These are phyloP conservation scores for Pterophyllum scalare DNA, from an alignment of 2,113 vertebrate genomes.

Conservation along the genomic window DNA sequence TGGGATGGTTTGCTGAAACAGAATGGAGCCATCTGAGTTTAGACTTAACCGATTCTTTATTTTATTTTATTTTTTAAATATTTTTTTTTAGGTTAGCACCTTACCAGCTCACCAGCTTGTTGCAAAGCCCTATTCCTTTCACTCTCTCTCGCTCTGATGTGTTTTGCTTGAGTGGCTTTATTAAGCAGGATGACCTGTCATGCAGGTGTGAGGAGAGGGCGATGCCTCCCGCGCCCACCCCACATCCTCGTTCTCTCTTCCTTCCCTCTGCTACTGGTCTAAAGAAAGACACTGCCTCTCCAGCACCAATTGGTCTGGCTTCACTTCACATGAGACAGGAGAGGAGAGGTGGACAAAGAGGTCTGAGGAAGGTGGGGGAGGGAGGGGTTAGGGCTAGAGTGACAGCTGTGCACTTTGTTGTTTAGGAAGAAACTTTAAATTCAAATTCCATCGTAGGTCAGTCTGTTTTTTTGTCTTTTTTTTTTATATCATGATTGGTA, in stretches of 20 bases:
- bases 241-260: conserved; percentile 23
- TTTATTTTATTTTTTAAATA: background rate
- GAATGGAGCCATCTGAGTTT: conserved; percentile 22
- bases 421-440: conserved; percentile 58
- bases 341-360: conserved; percentile 43
- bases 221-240: conserved; percentile 46
- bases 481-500: conserved; percentile 60
- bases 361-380: conserved; percentile 19
- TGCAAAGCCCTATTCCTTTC: background rate
- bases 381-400: background rate
- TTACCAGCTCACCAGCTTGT: background rate
- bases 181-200: conserved; percentile 74
- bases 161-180: conserved; percentile 67
- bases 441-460: conserved; percentile 50
- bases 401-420: conserved; percentile 10
- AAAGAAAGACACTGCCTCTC: conserved; percentile 49
- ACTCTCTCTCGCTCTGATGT: conserved; percentile 7
- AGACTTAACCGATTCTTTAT: background rate
- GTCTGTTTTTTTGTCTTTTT: conserved; percentile 39
- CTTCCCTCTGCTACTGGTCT: conserved; percentile 19
- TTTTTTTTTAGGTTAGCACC: conserved; percentile 9
- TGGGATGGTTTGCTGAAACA: conserved; percentile 9
- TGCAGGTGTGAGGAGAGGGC: conserved; percentile 62
- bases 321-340: conserved; percentile 72
- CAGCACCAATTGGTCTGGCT: conserved; percentile 73